phyloP scores from a whole-genome alignment of 2,888 invertebrate genomes.

The Lepidochrysops patricia region DNA sequence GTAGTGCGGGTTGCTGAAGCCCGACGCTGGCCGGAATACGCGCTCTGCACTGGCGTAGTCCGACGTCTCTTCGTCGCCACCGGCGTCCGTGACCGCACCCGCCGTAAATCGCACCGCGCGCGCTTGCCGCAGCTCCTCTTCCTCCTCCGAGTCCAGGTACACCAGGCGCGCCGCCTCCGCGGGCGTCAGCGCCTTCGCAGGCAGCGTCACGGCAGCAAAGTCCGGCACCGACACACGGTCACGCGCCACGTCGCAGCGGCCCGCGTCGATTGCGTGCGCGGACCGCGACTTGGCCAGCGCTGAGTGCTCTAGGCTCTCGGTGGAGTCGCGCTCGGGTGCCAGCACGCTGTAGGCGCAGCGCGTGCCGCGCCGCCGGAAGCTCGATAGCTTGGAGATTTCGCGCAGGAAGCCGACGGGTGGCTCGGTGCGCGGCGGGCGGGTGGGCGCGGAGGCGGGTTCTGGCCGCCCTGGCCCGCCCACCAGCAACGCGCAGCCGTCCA shows the following conservation, averaged over 20 bases:
- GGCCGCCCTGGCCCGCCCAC: constrained; percentile 70
- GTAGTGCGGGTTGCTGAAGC: constrained; percentile 86
- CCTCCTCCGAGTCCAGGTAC: constrained; percentile 81
- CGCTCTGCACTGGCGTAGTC: constrained; percentile 85
- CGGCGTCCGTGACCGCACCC: constrained; percentile 50
- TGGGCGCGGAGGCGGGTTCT: constrained; percentile 42
- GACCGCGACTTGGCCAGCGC: constrained; percentile 73
- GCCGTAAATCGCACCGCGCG: constrained; percentile 70
- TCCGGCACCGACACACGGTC: constrained; percentile 85
- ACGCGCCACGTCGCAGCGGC: constrained; percentile 67
- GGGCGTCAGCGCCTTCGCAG: constrained; percentile 79
- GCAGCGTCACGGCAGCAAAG: constrained; percentile 77
- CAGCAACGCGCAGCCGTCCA: constrained; percentile 79
- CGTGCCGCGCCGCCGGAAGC: constrained; percentile 79
- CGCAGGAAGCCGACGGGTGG: constrained; percentile 71
- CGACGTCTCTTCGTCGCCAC: constrained; percentile 77
- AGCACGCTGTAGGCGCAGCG: constrained; percentile 83
- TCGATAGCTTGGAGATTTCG: constrained; percentile 82
- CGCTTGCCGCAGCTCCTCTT: constrained; percentile 52
- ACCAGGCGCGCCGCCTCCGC: constrained; percentile 80
- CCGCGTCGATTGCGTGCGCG: constrained; percentile 70
- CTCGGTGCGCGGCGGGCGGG: constrained; percentile 38
- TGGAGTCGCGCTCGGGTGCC: constrained; percentile 77
- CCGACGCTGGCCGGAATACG: constrained; percentile 70
- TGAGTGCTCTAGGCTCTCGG: constrained; percentile 73